Evolutionary conservation across 2,888 invertebrate genomes (phyloP), one percentile per base, ranked within the genome.

Genomic region (Tenthredo mesomela): DNA sequence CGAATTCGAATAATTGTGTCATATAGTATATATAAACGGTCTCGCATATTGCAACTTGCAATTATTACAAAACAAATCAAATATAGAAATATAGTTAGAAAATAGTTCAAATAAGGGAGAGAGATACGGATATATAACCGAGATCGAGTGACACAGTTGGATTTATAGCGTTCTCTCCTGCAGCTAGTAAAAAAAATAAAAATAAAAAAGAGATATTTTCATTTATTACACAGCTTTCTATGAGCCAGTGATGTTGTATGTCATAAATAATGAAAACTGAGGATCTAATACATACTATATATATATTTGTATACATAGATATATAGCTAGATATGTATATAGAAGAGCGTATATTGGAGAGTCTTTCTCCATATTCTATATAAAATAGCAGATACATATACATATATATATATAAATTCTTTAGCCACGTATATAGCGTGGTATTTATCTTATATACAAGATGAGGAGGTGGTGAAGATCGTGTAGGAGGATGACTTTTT

Each of bases 201-300:
- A 2, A 29, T 25, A 67, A 65, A 37, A 71, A 43, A 43, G 71
- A 73, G 37, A 73, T 73, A 73, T 43, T 43, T n/a, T 43, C 71
- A 73, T 73, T 73, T 43, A 73, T 73, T 43, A 73, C 21, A 25
- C 43, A 25, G 71, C 43, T 73, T 73, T 73, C 71, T 73, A 37
- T 5, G 40, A 71, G 40, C 40, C n/a, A 73, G 71, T 43, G 18
- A 37, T 61, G 25, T 2, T 37, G 18, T 18, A 18, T 70, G 37
- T 37, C 21, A 70, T 70, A 70, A 70, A 70, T 70, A 15, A 33
- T 25, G 61, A 61, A 61, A 61, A 61, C 25, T 61, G 61, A 61
- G 25, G 2, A 25, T 21, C 25, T 61, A 12, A 67, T 67, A 67
- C 25, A 33, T 67, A 67, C 10, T 29, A 25, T 18, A 33, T 67